Conservation (phyloP, 2,113 vertebrate species). For the Mesitornis unicolor region DNA sequence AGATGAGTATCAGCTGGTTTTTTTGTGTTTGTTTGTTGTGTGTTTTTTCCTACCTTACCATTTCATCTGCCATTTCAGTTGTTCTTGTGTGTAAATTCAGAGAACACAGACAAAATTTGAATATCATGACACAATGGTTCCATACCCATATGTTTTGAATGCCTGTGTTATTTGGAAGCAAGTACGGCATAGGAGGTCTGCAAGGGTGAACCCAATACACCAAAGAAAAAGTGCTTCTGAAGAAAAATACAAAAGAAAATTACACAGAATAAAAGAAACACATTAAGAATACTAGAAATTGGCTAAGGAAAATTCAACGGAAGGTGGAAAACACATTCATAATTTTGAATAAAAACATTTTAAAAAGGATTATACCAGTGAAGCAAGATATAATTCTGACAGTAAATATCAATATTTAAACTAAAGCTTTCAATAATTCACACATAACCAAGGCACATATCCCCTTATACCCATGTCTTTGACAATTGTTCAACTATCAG, state of each 20-base stretch:
- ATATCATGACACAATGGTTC: neutral
- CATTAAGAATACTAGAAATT: neutral
- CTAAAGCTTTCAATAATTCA: neutral
- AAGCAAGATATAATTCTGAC: neutral
- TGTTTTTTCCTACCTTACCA: neutral
- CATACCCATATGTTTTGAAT: neutral
- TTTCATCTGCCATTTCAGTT: neutral
- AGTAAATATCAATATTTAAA: neutral
- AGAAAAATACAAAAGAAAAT: neutral
- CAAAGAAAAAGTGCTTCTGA: neutral
- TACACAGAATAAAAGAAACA: neutral
- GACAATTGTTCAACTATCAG: neutral
- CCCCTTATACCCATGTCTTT: neutral
- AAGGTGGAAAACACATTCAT: neutral
- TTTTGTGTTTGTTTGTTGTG: neutral
- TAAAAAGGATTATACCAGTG: neutral
- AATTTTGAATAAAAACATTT: neutral
- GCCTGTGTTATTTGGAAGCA: neutral
- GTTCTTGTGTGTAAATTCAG: neutral
- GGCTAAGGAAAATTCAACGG: neutral
- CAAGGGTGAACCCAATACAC: neutral
- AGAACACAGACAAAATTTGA: neutral
- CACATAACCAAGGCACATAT: neutral
- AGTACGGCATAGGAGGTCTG: neutral
- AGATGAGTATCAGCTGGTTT: neutral